A percentile compares a stretch with the other conserved stretches of the same genome.
Evolutionary conservation across 2,113 vertebrate genomes (phyloP).

Genomic region (Pyrgilauda ruficollis): DNA sequence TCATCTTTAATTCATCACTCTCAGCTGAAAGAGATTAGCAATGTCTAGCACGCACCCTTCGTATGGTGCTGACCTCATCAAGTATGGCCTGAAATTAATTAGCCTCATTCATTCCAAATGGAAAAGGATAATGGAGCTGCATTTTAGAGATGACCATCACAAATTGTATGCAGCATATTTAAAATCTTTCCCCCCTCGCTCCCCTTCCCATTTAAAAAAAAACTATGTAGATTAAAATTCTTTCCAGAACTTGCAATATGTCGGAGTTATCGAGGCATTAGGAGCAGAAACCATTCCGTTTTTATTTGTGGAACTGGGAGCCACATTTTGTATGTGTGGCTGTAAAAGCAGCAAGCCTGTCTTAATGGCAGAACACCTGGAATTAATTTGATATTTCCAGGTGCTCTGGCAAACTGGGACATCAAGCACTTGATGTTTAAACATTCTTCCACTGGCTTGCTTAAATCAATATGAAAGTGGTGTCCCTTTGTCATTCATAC

Average conservation of each 20-base stretch:
- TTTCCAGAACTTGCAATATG: slow-evolving; percentile 70
- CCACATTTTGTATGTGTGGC: neutral
- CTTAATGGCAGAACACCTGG: slow-evolving; percentile 56
- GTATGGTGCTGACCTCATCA: slow-evolving; percentile 84
- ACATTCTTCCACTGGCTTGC: slow-evolving; percentile 25
- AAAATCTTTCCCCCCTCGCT: slow-evolving; percentile 34
- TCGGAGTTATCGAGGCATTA: slow-evolving; percentile 55
- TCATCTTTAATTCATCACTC: slow-evolving; percentile 86
- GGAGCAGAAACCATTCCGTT: slow-evolving; percentile 22
- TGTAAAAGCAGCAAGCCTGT: slow-evolving; percentile 30
- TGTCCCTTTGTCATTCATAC: slow-evolving; percentile 56
- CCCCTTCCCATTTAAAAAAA: slow-evolving; percentile 47
- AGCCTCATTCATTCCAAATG: slow-evolving; percentile 84
- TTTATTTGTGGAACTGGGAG: slow-evolving; percentile 36
- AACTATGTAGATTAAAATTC: slow-evolving; percentile 74
- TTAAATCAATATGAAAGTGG: slow-evolving; percentile 43
- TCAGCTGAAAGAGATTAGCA: slow-evolving; percentile 86
- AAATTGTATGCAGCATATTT: slow-evolving; percentile 79
- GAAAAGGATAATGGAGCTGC: slow-evolving; percentile 79
- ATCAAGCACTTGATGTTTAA: slow-evolving; percentile 39
- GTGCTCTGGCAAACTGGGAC: slow-evolving; percentile 49
- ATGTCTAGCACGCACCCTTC: slow-evolving; percentile 81
- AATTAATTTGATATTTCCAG: slow-evolving; percentile 68
- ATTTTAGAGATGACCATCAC: slow-evolving; percentile 81
- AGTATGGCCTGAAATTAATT: slow-evolving; percentile 87